Evolutionary conservation across 2,113 vertebrate species (phyloP).

Genomic region (Potamarius usumacintae): DNA sequence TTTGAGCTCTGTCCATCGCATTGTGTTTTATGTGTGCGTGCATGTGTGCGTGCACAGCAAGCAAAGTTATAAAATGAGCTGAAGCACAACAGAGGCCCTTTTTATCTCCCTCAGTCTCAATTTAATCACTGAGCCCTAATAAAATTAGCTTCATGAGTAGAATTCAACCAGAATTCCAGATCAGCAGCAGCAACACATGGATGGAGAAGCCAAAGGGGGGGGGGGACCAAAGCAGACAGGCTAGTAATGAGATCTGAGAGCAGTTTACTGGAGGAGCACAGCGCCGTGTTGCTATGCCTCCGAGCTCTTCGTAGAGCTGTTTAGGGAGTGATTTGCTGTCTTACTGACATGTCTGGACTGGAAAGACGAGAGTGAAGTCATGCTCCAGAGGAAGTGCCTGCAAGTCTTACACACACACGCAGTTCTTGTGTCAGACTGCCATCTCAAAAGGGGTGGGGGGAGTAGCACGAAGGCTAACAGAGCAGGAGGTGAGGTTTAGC

Average conservation of each 20-base stretch:
- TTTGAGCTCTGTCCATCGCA: neutral
- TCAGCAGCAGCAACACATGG: slow-evolving; percentile 14
- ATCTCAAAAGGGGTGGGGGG: neutral
- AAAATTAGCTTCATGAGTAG: slow-evolving; percentile 42
- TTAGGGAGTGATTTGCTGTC: slow-evolving; percentile 51
- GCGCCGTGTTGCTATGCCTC: slow-evolving; percentile 26
- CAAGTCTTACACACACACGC: neutral
- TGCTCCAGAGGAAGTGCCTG: slow-evolving; percentile 43
- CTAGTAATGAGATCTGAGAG: slow-evolving; percentile 49
- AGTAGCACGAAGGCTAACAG: neutral
- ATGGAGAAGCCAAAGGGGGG: neutral
- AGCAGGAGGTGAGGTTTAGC: neutral
- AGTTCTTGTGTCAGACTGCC: neutral
- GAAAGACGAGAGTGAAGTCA: slow-evolving; percentile 50
- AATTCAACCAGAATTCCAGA: slow-evolving; percentile 40
- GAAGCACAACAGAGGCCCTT: slow-evolving; percentile 33
- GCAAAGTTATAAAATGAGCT: slow-evolving; percentile 26
- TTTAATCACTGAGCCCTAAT: slow-evolving; percentile 47
- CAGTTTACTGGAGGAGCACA: slow-evolving; percentile 36
- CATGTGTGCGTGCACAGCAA: neutral
- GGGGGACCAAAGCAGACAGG: neutral
- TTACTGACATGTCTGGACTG: slow-evolving; percentile 64
- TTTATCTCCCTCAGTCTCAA: slow-evolving; percentile 41
- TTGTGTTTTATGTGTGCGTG: neutral
- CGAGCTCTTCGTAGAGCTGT: slow-evolving; percentile 43